Base-by-base conservation (phyloP, 2,888 invertebrate genomes). In the Microplitis deprimator region DNA sequence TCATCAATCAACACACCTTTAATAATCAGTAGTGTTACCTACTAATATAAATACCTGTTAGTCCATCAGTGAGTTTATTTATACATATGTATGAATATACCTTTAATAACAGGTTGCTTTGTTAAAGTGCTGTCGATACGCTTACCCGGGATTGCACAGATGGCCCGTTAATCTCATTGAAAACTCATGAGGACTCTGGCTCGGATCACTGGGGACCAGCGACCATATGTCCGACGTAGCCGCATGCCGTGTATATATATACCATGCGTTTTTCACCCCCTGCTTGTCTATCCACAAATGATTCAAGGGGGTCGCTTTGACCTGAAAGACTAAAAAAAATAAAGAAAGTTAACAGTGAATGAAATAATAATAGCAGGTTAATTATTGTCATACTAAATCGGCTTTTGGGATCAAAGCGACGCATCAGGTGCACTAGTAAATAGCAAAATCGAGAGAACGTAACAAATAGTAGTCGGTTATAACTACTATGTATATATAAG, bases 131-230 rank as follows among this genome's bases (percentile, higher is more conserved):
- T 38, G 60, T 71, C 59, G 61, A 71, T 71, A 71, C 71, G 71
- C 71, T 71, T 71, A 61, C 87, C 86, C 86, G 84, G 85, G 83
- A 82, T 83, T 76, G 89, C 89, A 89, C 89, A 89, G 89, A 89
- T 89, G 89, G 88, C 87, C 87, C 86, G 88, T 87, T 89, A 89
- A 89, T 89, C 89, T 89, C 89, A 89, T 89, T 89, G 89, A 89
- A 89, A 89, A 89, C 89, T 89, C 88, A 89, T 89, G 89, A 89
- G 89, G 87, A 89, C 89, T 88, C 87, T 88, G 83, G 83, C 82
- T 81, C 83, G 79, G 79, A 85, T 86, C 82, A 84, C 84, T 85
- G 84, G 81, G 79, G 86, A 85, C 88, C 87, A 89, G 86, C 87
- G 85, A 89, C 89, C 89, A 89, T 89, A 89, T 89, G 89, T 88